phyloP scores from a whole-genome alignment of 2,113 vertebrate species.

The Cavia aperea region DNA sequence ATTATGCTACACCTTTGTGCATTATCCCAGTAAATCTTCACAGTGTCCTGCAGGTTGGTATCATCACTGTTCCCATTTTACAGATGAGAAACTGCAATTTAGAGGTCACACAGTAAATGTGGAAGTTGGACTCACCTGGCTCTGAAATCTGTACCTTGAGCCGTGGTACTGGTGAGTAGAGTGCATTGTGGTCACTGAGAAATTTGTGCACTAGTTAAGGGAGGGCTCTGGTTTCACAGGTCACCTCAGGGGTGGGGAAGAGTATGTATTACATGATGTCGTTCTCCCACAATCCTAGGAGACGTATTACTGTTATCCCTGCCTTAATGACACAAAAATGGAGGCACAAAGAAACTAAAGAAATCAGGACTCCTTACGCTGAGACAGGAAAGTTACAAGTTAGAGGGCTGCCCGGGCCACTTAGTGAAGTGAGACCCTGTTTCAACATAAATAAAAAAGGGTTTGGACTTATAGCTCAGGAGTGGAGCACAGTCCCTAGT shows the following conservation, averaged over 20 bases:
- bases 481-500: not conserved
- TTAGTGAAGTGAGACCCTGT: not conserved
- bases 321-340: not conserved
- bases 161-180: not conserved
- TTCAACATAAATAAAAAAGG: not conserved
- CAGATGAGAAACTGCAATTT: slow-evolving; percentile 1
- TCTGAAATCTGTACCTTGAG: not conserved
- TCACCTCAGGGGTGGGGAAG: not conserved
- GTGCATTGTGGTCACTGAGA: not conserved
- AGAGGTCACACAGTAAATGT: not conserved
- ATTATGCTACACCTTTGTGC: not conserved
- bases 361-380: not conserved
- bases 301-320: not conserved
- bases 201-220: not conserved
- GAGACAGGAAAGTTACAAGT: not conserved
- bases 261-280: not conserved
- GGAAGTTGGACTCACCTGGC: not conserved
- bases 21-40: not conserved
- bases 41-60: not conserved
- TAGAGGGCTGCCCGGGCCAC: not conserved
- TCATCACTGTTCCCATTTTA: not conserved
- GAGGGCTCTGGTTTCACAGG: not conserved
- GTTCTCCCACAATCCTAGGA: not conserved
- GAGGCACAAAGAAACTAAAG: not conserved
- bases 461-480: not conserved